Evolutionary conservation across 2,113 vertebrate genomes (phyloP).

Genomic region (Mastomys natalensis): DNA sequence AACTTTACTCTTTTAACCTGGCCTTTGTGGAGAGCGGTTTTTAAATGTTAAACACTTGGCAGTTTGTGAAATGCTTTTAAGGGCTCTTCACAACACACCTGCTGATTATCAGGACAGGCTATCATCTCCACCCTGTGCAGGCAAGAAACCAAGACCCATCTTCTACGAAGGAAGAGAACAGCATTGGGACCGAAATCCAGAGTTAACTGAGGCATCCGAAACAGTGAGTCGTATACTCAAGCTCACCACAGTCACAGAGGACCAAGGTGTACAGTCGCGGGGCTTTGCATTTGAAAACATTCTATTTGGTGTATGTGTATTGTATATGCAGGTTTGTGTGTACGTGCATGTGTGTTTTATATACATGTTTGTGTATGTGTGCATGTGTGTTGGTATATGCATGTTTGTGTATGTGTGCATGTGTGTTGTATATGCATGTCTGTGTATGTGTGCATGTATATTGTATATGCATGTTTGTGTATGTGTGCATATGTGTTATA

Average conservation of each 20-base stretch:
- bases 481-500: background rate
- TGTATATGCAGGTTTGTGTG: background rate
- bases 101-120: slow-evolving; percentile 61
- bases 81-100: slow-evolving; percentile 48
- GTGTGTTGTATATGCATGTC: background rate
- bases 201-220: background rate
- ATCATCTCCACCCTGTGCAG: slow-evolving; percentile 17
- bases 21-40: slow-evolving; percentile 49
- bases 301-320: background rate
- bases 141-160: slow-evolving; percentile 35
- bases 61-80: slow-evolving; percentile 55
- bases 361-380: too few relatives aligned
- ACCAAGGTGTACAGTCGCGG: slow-evolving; percentile 62
- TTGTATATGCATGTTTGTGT: background rate
- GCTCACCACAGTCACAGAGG: background rate
- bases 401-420: background rate
- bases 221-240: background rate
- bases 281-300: background rate
- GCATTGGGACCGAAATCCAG: background rate
- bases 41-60: slow-evolving; percentile 46
- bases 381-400: background rate
- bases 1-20: slow-evolving; percentile 3
- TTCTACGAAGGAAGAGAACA: background rate
- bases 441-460: background rate
- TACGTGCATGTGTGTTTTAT: background rate